Percentiles rank a stretch among this genome's conserved stretches.
These are phyloP conservation scores for Ptychodera flava DNA, from an alignment of 35 echinoderm and acorn worm genomes.

Conservation along the genomic window DNA sequence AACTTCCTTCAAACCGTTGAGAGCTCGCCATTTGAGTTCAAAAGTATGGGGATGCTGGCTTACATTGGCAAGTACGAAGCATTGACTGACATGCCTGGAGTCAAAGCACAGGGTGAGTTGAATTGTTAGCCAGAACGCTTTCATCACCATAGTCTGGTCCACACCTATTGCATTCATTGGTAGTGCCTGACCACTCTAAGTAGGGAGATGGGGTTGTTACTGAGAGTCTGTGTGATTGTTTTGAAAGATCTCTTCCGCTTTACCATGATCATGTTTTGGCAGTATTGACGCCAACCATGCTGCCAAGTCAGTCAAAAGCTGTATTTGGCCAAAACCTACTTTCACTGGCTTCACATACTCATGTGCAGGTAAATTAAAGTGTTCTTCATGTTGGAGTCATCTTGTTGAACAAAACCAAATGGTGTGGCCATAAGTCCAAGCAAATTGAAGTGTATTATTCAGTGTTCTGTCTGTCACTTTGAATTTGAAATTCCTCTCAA, in stretches of 20 bases:
- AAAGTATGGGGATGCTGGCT: conserved; percentile 88
- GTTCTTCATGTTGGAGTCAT: too few relatives aligned
- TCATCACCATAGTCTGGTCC: too few relatives aligned
- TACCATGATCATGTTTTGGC: too few relatives aligned
- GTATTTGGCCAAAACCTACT: background rate
- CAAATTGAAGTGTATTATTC: background rate
- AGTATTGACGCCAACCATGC: background rate
- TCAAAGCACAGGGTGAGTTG: conserved; percentile 77
- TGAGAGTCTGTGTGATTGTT: too few relatives aligned
- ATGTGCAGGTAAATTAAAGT: too few relatives aligned
- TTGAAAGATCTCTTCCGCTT: too few relatives aligned
- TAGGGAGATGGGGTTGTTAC: too few relatives aligned
- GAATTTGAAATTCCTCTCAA: background rate
- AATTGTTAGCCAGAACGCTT: too few relatives aligned
- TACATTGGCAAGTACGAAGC: conserved; percentile 90
- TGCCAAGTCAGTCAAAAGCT: background rate
- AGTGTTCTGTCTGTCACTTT: background rate
- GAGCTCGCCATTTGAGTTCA: conserved; percentile 38
- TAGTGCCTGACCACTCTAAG: too few relatives aligned
- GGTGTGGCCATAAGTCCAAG: background rate
- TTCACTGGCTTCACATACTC: too few relatives aligned
- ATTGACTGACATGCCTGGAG: conserved; percentile 74
- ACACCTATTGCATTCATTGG: too few relatives aligned
- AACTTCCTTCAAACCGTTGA: conserved; percentile 21
- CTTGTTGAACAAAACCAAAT: too few relatives aligned